Conservation (phyloP, 2,888 invertebrate species). For the Lepidochrysops patricia region DNA sequence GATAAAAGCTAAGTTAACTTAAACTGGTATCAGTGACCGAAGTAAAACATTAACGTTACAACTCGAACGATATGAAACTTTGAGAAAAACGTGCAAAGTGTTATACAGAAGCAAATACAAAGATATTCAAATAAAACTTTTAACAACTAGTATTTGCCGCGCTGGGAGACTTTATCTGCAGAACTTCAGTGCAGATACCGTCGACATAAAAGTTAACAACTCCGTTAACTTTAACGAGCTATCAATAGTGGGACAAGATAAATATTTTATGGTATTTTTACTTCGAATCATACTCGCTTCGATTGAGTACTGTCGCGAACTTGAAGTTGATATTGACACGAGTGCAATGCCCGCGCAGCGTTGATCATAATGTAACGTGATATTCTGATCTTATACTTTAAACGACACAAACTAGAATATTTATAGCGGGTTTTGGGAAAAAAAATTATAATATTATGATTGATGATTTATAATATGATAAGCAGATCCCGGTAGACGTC, state of each 20-base stretch:
- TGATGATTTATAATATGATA: no score
- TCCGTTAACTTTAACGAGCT: constrained; percentile 57
- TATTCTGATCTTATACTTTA: no score
- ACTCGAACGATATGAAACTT: neutral
- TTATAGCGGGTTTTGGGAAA: no score
- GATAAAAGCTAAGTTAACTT: no score
- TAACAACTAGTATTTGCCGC: constrained; percentile 18
- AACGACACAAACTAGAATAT: no score
- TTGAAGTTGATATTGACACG: neutral
- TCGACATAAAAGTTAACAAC: constrained; percentile 53
- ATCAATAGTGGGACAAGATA: constrained; percentile 44
- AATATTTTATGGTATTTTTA: constrained; percentile 50
- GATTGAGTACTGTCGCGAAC: neutral
- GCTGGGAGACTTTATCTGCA: constrained; percentile 19
- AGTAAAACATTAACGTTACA: neutral
- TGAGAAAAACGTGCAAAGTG: neutral
- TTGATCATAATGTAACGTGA: no score
- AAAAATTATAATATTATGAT: no score
- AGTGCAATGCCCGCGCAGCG: no score
- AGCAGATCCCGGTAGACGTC: no score
- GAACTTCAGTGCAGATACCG: constrained; percentile 34
- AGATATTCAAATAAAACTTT: constrained; percentile 5
- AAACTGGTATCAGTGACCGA: neutral
- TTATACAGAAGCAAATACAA: neutral
- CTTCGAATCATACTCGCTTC: constrained; percentile 10